Conservation (phyloP, 2,113 vertebrate species). For the Elephas maximus region DNA sequence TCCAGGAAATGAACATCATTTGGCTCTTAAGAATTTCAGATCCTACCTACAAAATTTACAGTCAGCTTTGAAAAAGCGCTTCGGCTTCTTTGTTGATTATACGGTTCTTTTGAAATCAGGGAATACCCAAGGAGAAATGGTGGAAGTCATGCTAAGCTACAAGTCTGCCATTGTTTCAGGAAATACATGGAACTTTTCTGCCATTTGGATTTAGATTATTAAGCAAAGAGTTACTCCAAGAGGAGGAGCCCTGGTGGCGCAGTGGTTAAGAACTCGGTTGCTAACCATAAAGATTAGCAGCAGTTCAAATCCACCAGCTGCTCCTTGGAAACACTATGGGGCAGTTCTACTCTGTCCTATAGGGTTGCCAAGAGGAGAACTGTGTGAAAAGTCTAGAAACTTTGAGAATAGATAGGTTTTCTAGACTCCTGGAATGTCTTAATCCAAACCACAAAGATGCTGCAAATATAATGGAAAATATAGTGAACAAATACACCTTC, state of each 20-base stretch:
- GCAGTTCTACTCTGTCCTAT: no score
- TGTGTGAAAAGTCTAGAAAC: conserved; percentile 68
- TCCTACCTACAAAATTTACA: conserved; percentile 85
- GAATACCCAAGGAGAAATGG: conserved; percentile 77
- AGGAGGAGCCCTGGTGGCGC: background rate
- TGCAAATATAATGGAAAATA: conserved; percentile 75
- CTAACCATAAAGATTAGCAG: no score
- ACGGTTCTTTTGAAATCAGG: conserved; percentile 87
- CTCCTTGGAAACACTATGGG: no score
- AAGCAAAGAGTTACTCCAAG: conserved; percentile 42
- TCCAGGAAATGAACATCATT: conserved; percentile 74
- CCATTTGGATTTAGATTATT: background rate
- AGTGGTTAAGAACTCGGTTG: no score
- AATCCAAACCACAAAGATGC: conserved; percentile 72
- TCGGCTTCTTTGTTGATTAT: conserved; percentile 87
- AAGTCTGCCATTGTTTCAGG: conserved; percentile 59
- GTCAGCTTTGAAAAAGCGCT: conserved; percentile 80
- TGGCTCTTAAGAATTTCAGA: conserved; percentile 79
- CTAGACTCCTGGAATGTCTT: conserved; percentile 87
- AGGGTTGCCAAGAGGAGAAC: no score
- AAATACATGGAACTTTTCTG: conserved; percentile 83
- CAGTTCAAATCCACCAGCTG: no score
- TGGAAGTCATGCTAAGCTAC: background rate
- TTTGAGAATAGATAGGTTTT: conserved; percentile 86
- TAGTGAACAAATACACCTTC: conserved; percentile 80